A percentile compares a stretch with the other conserved stretches of the same genome.
Evolutionary conservation across 2,888 invertebrate species (phyloP).

Genomic region (Acronicta alni): DNA sequence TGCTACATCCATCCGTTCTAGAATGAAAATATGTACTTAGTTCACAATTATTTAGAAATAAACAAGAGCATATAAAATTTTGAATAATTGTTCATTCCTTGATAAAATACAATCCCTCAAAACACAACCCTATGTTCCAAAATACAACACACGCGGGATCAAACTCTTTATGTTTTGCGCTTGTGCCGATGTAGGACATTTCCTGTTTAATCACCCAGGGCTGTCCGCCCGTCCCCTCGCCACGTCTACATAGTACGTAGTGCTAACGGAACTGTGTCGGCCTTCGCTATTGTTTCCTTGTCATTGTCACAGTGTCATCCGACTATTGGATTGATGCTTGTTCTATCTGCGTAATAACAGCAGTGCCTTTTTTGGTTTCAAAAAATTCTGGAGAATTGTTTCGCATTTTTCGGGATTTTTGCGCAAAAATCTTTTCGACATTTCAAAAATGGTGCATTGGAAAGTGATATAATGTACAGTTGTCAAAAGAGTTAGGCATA

Average conservation of each 20-base stretch:
- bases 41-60: too few relatives aligned
- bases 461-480: too few relatives aligned
- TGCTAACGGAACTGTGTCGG: slow-evolving; percentile 46
- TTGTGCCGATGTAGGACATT: slow-evolving; percentile 27
- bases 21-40: too few relatives aligned
- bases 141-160: slow-evolving; percentile 7
- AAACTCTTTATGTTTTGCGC: slow-evolving; percentile 33
- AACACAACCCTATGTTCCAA: neutral
- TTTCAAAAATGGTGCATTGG: too few relatives aligned
- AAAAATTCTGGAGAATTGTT: too few relatives aligned
- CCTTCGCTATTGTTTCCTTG: slow-evolving; percentile 47
- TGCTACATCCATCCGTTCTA: too few relatives aligned
- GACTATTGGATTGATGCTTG: slow-evolving; percentile 53
- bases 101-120: neutral
- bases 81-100: neutral
- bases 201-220: slow-evolving; percentile 42
- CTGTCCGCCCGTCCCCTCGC: slow-evolving; percentile 12
- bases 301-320: slow-evolving; percentile 46
- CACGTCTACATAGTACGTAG: slow-evolving; percentile 27
- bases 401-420: too few relatives aligned
- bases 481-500: too few relatives aligned
- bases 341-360: slow-evolving; percentile 29
- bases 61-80: too few relatives aligned
- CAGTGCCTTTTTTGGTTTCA: slow-evolving; percentile 8
- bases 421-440: too few relatives aligned